These are phyloP conservation scores for Sebastes schlegelii DNA, from an alignment of 2,113 vertebrate species.

Conservation along the genomic window DNA sequence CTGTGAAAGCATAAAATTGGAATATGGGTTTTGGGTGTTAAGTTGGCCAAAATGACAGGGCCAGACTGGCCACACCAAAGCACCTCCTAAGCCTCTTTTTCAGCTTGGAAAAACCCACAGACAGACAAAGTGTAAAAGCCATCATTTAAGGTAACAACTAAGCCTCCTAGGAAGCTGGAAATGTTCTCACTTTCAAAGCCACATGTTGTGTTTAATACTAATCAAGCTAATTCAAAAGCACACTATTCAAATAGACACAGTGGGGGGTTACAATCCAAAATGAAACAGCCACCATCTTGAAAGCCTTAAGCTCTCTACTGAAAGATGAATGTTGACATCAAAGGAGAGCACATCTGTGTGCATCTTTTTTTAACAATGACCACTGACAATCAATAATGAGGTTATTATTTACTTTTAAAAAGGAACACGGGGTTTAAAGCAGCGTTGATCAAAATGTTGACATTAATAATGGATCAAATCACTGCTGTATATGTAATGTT, in stretches of 20 bases:
- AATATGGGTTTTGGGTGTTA: constrained; percentile 48
- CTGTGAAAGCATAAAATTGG: constrained; percentile 44
- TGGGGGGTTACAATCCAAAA: constrained; percentile 48
- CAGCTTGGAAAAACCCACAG: constrained; percentile 14
- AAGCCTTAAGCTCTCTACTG: constrained; percentile 47
- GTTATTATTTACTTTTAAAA: not conserved
- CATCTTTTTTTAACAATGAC: constrained; percentile 31
- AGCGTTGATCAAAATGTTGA: not conserved
- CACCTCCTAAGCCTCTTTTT: constrained; percentile 50
- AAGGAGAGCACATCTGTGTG: constrained; percentile 39
- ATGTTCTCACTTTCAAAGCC: constrained; percentile 45
- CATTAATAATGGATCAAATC: constrained; percentile 8
- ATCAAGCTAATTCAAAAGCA: constrained; percentile 64
- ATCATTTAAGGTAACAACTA: constrained; percentile 50
- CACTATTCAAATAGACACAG: constrained; percentile 53
- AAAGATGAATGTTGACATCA: constrained; percentile 47
- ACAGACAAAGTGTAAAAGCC: constrained; percentile 40
- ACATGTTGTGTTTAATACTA: constrained; percentile 57
- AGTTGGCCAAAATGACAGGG: constrained; percentile 47
- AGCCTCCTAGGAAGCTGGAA: constrained; percentile 32
- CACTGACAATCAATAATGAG: not conserved
- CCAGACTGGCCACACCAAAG: constrained; percentile 6
- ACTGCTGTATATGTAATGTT: not conserved
- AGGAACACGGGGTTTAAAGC: not conserved
- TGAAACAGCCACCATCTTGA: constrained; percentile 59